Evolutionary conservation across 2,797 vertebrate genomes (phyloP).

Genomic region (Sebastes nivosus): DNA sequence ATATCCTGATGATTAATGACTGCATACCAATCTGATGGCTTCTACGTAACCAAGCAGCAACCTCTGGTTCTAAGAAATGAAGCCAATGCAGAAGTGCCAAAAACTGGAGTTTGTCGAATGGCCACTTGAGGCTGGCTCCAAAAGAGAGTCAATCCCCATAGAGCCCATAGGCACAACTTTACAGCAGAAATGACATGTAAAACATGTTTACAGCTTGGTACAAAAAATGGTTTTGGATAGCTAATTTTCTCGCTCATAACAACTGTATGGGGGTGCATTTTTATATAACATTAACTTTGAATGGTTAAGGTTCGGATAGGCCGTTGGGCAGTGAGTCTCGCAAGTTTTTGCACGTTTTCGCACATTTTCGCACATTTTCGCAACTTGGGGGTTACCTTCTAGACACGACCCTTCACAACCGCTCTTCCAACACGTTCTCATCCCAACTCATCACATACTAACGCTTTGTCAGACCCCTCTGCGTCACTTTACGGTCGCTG

Average conservation of each 20-base stretch:
- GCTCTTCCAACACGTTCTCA: too few relatives aligned
- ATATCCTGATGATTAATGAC: constrained; percentile 15
- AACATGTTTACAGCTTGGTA: too few relatives aligned
- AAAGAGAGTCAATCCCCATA: neutral
- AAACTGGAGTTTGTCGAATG: neutral
- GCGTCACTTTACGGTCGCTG: too few relatives aligned
- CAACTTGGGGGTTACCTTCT: neutral
- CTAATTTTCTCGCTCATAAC: neutral
- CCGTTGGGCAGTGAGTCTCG: neutral
- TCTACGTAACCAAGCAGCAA: neutral
- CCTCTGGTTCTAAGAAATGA: neutral
- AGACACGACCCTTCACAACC: neutral
- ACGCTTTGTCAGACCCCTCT: too few relatives aligned
- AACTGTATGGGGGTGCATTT: neutral
- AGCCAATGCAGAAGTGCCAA: neutral
- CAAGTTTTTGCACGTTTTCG: neutral
- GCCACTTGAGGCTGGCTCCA: neutral
- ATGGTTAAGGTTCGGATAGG: neutral
- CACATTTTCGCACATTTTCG: neutral
- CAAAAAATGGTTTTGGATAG: neutral
- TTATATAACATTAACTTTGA: neutral
- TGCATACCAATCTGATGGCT: constrained; percentile 7
- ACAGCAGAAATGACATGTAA: too few relatives aligned
- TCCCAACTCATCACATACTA: too few relatives aligned
- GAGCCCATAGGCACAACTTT: neutral